Base-by-base conservation (phyloP, 2,888 invertebrate genomes). In the Dinocampus coccinellae region DNA sequence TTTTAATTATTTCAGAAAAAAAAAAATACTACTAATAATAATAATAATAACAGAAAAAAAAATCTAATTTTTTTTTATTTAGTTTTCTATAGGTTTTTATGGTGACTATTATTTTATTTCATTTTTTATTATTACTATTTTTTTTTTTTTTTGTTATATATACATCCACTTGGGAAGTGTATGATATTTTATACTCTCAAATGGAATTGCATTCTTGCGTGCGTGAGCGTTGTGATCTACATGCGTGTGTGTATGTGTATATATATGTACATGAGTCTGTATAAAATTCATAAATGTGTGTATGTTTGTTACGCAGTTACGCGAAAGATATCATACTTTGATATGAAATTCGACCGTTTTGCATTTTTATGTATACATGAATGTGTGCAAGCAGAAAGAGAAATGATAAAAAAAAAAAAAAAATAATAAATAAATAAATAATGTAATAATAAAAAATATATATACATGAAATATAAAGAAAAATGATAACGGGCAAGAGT, bases 161-260 rank as follows among this genome's bases (percentile, higher is more conserved):
- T 10, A 16, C 33, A 7, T n/a, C 29, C 3, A 58, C 20, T 13
- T 4, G 34, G 33, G 33, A 58, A 58, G 16, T 58, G 33, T 33
- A 16, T 22, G 34, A 55, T 39, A 69, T 68, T 47, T 70, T 58
- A 68, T 58, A n/a, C n/a, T 42, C 33, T 66, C 53, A 67, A 61
- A 47, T 47, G 72, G 70, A 75, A 76, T 76, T 70, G 73, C 73
- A 66, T 73, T 72, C 73, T 73, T 70, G 75, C 71, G 72, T 74
- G 73, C 39, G 63, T 16, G 2, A 20, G 9, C 7, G 1, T 7
- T 47, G n/a, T n/a, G n/a, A 47, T 6, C 7, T 47, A n/a, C 16
- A 3, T n/a, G 39, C n/a, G 39, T n/a, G n/a, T 39, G 4, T n/a
- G 4, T 39, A 3, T 39, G n/a, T 39, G 39, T 39, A 2, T 39